Evolutionary conservation across 2,888 invertebrate species (phyloP), one percentile per base, ranked within the genome.

Genomic region (Volucella inanis): DNA sequence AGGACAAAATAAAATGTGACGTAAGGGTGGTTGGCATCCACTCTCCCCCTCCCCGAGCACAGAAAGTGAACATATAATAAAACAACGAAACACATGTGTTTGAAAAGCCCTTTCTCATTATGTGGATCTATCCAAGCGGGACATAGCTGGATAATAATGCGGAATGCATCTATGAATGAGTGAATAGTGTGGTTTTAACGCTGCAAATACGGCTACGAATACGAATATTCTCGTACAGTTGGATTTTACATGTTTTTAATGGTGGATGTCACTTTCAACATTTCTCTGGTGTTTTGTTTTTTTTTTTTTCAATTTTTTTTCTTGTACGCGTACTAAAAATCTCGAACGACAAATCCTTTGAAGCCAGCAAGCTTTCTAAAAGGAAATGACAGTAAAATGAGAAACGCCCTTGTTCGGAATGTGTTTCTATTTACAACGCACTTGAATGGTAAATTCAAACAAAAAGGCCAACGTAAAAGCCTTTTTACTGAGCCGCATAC

Each of bases 181-280:
- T 62, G 70, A 84, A 84, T 75, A 75, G 79, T 70, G 83, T 62
- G 78, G 78, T 83, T 83, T 83, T 83, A 83, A 83, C 74, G 78
- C 83, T 64, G 62, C 54, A 77, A 61, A 65, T 64, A 76, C 76
- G 71, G 70, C 31, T 59, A 65, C 49, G 38, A 49, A 15, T 62
- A 15, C 12, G 39, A 11, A 14, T 43, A 11, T 43, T 6, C 31
- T 6, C 31, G 31, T 31, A 31, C 31, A 31, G 54, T 45, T 12
- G 11, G 49, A 50, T 77, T 71, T 74, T 83, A 70, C 55, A 41
- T 71, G 65, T 47, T 72, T 77, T 72, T 77, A 72, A 82, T 82
- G 82, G 74, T 68, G 72, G 55, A 57, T 83, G 67, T 72, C 72
- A 72, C 78, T 83, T 83, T 83, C 68, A 67, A 67, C 61, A 62